These are phyloP conservation scores for Brachyopa scutellaris DNA, from an alignment of 2,888 invertebrate genomes.

Conservation along the genomic window DNA sequence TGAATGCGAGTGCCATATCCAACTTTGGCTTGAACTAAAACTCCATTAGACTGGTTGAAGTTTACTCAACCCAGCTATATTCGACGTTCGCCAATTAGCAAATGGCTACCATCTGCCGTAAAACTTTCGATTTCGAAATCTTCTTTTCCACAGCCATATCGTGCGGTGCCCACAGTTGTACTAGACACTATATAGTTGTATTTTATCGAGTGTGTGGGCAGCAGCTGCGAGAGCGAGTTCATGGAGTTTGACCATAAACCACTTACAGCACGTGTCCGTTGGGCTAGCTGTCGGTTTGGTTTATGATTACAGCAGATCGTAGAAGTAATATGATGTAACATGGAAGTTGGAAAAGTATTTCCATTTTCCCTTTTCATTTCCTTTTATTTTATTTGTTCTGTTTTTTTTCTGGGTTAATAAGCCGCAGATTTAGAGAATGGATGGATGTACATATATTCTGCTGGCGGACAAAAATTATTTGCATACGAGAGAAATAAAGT, in stretches of 20 bases:
- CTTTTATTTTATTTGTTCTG: no score
- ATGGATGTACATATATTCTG: no score
- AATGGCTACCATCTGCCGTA: constrained; percentile 37
- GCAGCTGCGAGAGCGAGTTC: constrained; percentile 19
- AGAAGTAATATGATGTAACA: constrained; percentile 57
- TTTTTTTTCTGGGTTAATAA: constrained; percentile 17
- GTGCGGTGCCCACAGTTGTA: no score
- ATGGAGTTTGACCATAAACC: constrained; percentile 45
- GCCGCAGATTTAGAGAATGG: no score
- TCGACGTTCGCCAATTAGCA: constrained; percentile 45
- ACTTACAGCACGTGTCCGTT: constrained; percentile 42
- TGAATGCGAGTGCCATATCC: constrained; percentile 4
- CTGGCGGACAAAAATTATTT: no score
- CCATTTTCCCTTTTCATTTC: background rate
- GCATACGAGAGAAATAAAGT: no score
- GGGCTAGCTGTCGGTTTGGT: constrained; percentile 29
- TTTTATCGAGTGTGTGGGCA: no score
- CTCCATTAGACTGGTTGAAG: constrained; percentile 11
- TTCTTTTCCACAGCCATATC: no score
- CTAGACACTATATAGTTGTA: no score
- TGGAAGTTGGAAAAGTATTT: constrained; percentile 27
- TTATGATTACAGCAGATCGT: constrained; percentile 25
- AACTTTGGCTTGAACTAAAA: constrained; percentile 43
- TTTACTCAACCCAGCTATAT: constrained; percentile 11
- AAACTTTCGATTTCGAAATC: constrained; percentile 52